Evolutionary conservation across 2,113 vertebrate species (phyloP).

Genomic region (Tympanuchus pallidicinctus): DNA sequence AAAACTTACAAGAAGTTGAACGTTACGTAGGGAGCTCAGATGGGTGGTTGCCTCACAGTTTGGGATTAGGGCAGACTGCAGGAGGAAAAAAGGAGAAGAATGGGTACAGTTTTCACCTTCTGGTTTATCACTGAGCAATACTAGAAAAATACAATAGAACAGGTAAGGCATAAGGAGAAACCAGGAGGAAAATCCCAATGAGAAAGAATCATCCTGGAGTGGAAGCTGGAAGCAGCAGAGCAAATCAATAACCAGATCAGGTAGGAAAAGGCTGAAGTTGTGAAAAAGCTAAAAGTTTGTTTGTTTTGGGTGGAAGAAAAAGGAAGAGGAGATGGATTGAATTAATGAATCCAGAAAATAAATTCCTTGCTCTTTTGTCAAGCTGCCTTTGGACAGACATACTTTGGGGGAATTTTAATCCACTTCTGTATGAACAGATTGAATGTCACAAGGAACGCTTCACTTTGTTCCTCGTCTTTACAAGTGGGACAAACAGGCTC

Average conservation of each 20-base stretch:
- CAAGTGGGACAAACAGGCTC: background rate
- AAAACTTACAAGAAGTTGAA: background rate
- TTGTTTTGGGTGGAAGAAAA: background rate
- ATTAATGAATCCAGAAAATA: background rate
- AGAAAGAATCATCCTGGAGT: background rate
- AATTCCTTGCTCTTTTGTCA: conserved; percentile 22
- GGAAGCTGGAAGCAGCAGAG: background rate
- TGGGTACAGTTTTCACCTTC: background rate
- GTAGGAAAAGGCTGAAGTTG: background rate
- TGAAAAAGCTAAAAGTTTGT: background rate
- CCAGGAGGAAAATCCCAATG: background rate
- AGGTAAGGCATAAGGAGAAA: background rate
- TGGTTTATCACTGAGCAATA: background rate
- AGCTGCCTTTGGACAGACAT: background rate
- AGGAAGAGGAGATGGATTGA: background rate
- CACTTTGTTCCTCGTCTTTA: background rate
- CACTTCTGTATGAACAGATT: background rate
- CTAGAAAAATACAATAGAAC: background rate
- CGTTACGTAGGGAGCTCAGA: background rate
- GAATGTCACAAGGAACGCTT: background rate
- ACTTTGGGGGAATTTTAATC: background rate
- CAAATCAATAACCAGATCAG: background rate
- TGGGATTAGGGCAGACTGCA: background rate
- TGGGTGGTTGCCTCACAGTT: background rate
- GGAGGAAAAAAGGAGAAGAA: background rate